Evolutionary conservation across 2,113 vertebrate species (phyloP), one percentile per base, ranked within the genome.

Genomic region (Myiozetetes cayanensis): DNA sequence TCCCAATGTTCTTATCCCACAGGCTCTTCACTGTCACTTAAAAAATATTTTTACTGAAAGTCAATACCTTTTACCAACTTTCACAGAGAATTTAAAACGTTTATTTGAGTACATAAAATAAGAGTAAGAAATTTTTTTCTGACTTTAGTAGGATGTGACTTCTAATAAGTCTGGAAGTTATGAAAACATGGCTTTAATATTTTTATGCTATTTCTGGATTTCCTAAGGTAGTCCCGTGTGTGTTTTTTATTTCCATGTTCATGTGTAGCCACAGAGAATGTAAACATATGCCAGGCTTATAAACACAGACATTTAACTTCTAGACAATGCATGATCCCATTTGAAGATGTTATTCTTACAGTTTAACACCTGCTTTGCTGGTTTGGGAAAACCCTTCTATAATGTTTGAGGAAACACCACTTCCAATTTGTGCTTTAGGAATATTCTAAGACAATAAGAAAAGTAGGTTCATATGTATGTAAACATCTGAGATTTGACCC

Each of bases 1-100:
- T 43, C 15, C 18, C 14, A 52, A 27, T 46, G 46, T 61, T 46
- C 37, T 75, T 44, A 22, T 74, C 21, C 43, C 3, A 7, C 5
- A 46, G 66, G n/a, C 6, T 90, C 18, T 30, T 70, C 20, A 12
- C 4, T 46, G 24, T 33, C 24, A 70, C 46, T 61, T 65, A 22
- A 89, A 91, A 86, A 59, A 22, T 25, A 41, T 41, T 87, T 86
- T 81, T 52, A 67, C 30, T 80, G 55, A 37, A 88, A 92, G 30
- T 47, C 55, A 78, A 18, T 39, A 58, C 12, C 14, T 81, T 85
- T 65, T 70, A 62, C 6, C 25, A 93, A 22, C 41, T 94, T 66
- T 41, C 46, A 84, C 20, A 58, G 23, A 73, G 11, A 83, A 21
- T 59, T 86, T 62, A 8, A 89, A 50, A 90, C 31, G 6, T 62